Base-by-base conservation (phyloP, 2,113 vertebrate genomes). In the Tragelaphus imberbis region DNA sequence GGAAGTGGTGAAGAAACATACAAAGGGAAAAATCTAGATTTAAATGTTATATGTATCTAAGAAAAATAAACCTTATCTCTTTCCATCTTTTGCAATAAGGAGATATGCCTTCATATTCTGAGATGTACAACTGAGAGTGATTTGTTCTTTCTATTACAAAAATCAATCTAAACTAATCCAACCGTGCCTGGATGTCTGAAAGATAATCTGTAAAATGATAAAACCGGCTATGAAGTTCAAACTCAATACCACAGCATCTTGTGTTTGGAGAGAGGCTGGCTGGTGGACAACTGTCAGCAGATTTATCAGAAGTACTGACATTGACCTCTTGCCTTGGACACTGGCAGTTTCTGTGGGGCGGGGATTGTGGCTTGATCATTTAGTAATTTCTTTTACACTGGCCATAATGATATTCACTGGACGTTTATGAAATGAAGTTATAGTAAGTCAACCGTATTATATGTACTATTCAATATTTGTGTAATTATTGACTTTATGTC, bases 131-230 rank as follows among this genome's bases (percentile, higher is more conserved):
- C n/a, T 40, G 36, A 92, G 93, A 93, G 47, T 59, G 51, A 90
- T 58, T 47, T 81, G 30, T 95, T 28, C 68, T 91, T 95, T 28
- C 68, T 91, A 40, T 88, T 93, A 89, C 7, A 92, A 95, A 96
- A 92, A 86, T 25, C 27, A 84, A 53, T 16, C 25, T 21, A 47
- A 55, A 68, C 28, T 33, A 92, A 95, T 85, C 77, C 77, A 65
- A 59, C 33, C 56, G 19, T 47, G 19, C 15, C 44, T 56, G 75
- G 25, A 71, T 30, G 49, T 7, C 27, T 59, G 75, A 61, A 77
- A 84, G 49, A 33, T 49, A 28, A 90, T 40, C 19, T 30, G 65
- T 58, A 71, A 88, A 90, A 85, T 88, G 27, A 71, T 63, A 59
- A 77, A 96, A 28, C 5, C 17, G 33, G 15, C 53, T 95, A 16